These are phyloP conservation scores for Streblospio benedicti DNA, from an alignment of 1,140 invertebrate genomes.

Conservation along the genomic window DNA sequence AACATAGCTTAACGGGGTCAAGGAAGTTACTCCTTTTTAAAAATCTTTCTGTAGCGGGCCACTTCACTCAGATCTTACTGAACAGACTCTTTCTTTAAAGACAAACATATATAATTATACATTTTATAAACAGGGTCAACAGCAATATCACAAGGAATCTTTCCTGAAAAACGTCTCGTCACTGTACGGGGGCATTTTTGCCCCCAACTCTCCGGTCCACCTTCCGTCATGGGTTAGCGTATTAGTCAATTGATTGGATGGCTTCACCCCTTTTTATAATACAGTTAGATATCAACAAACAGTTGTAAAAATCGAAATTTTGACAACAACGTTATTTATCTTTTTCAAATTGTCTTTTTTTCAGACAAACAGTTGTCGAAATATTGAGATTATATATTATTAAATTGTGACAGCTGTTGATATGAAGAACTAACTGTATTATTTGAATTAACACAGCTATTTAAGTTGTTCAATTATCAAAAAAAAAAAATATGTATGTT, in stretches of 20 bases:
- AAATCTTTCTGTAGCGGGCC: conserved; percentile 38
- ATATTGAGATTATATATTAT: no score
- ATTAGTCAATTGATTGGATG: conserved; percentile 42
- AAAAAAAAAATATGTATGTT: no score
- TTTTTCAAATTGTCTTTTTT: not conserved
- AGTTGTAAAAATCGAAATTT: conserved; percentile 4
- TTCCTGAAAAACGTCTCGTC: conserved; percentile 52
- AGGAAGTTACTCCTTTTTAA: conserved; percentile 56
- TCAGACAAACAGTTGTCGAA: not conserved
- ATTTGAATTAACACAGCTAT: no score
- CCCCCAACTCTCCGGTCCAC: conserved; percentile 50
- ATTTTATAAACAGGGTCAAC: conserved; percentile 47
- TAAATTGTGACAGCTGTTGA: no score
- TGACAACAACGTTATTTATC: not conserved
- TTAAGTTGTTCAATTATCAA: no score
- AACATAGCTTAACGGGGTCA: no score
- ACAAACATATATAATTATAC: conserved; percentile 48
- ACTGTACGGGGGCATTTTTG: conserved; percentile 50
- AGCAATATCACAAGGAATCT: conserved; percentile 47
- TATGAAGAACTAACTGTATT: no score
- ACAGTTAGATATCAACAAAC: not conserved
- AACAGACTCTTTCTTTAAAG: conserved; percentile 34
- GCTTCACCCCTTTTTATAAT: conserved; percentile 25
- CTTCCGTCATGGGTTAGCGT: conserved; percentile 44
- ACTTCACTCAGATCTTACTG: conserved; percentile 28